phyloP scores from a whole-genome alignment of 2,113 vertebrate species.

The Australoheros scitulus region DNA sequence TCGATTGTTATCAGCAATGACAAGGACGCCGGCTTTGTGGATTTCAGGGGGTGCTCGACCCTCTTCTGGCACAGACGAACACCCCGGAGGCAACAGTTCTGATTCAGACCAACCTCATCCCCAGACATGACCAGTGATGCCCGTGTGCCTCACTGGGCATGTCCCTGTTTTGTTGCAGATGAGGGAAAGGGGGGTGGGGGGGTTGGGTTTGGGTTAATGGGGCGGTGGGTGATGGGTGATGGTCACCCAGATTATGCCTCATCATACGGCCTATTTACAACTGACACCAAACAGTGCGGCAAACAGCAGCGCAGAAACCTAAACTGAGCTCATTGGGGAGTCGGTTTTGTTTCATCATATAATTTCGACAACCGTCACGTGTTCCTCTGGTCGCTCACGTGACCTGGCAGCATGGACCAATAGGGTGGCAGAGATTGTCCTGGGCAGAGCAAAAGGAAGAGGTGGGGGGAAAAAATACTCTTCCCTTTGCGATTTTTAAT shows the following conservation, averaged over 20 bases:
- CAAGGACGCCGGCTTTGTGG: conserved; percentile 9
- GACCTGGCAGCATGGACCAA: conserved; percentile 80
- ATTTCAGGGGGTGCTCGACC: conserved; percentile 31
- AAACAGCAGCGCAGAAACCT: conserved; percentile 3
- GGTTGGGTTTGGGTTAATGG: background rate
- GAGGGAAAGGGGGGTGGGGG: background rate
- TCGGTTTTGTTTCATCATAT: conserved; percentile 65
- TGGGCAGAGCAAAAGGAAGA: conserved; percentile 74
- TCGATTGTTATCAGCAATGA: conserved; percentile 2
- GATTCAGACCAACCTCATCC: conserved; percentile 62
- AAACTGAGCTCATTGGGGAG: conserved; percentile 65
- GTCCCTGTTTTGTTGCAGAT: conserved; percentile 50
- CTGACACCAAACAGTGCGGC: conserved; percentile 48
- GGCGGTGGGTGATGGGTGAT: conserved; percentile 30
- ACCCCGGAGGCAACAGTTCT: conserved; percentile 56
- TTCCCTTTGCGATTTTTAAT: conserved; percentile 84
- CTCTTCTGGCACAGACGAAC: conserved; percentile 21
- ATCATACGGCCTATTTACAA: conserved; percentile 71
- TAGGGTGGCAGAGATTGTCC: conserved; percentile 77
- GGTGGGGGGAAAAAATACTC: conserved; percentile 61
- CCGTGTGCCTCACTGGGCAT: conserved; percentile 71
- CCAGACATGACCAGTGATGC: conserved; percentile 64
- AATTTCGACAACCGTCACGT: conserved; percentile 80
- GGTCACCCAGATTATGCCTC: conserved; percentile 71
- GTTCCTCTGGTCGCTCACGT: conserved; percentile 78